phyloP scores from a whole-genome alignment of 2,113 vertebrate genomes.

The Poeciliopsis prolifica region DNA sequence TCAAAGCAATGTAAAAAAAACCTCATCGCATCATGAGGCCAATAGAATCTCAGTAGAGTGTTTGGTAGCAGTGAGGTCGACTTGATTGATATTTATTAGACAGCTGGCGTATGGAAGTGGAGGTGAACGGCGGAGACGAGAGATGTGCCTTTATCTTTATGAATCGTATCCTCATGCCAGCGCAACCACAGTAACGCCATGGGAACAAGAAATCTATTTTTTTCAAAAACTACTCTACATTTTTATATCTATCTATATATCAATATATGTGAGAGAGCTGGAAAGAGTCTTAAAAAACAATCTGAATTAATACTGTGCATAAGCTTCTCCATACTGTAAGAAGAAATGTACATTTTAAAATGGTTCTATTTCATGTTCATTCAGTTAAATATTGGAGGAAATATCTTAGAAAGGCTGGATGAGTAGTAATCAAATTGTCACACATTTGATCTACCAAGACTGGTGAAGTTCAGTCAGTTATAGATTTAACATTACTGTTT shows the following conservation, averaged over 20 bases:
- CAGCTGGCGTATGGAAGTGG: slow-evolving; percentile 32
- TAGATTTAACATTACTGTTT: too few relatives aligned
- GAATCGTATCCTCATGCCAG: slow-evolving; percentile 51
- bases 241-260: too few relatives aligned
- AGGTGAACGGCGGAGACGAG: slow-evolving; percentile 21
- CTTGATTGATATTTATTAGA: slow-evolving; percentile 51
- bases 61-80: slow-evolving; percentile 16
- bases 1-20: slow-evolving; percentile 7
- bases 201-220: slow-evolving; percentile 10
- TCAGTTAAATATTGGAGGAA: too few relatives aligned
- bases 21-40: background rate
- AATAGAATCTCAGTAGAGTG: slow-evolving; percentile 33
- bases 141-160: slow-evolving; percentile 59
- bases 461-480: too few relatives aligned
- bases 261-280: background rate
- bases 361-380: background rate
- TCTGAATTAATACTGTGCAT: background rate
- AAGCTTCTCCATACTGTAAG: background rate
- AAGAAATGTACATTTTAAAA: background rate
- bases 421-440: too few relatives aligned
- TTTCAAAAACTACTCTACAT: too few relatives aligned
- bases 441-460: too few relatives aligned
- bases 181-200: background rate
- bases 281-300: too few relatives aligned
- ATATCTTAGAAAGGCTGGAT: too few relatives aligned